phyloP scores from a whole-genome alignment of 2,888 invertebrate genomes.

The Eristalis tenax region DNA sequence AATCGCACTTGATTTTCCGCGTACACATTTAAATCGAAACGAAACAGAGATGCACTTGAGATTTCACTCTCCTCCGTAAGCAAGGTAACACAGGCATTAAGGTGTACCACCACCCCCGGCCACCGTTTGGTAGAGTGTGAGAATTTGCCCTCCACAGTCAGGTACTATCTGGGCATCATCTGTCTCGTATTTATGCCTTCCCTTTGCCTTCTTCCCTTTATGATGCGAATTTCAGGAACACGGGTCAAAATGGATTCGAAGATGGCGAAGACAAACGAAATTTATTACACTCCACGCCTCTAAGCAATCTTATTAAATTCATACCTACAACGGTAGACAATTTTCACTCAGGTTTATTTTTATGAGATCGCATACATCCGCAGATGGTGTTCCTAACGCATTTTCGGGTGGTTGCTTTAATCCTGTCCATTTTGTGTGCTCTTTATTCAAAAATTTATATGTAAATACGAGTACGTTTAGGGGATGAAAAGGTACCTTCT shows the following conservation, averaged over 20 bases:
- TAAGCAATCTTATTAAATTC: conserved; percentile 65
- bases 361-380: conserved; percentile 61
- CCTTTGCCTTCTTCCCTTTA: conserved; percentile 19
- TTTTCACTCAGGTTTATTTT: conserved; percentile 61
- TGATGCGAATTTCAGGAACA: conserved; percentile 16
- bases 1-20: conserved; percentile 55
- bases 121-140: neutral
- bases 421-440: neutral
- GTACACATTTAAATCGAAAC: conserved; percentile 31
- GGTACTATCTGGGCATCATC: conserved; percentile 52
- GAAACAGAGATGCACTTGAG: conserved; percentile 52
- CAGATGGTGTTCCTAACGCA: conserved; percentile 57
- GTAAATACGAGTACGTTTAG: neutral
- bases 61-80: conserved; percentile 3
- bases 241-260: conserved; percentile 39
- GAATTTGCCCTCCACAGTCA: conserved; percentile 25
- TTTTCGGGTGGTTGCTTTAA: neutral
- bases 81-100: neutral
- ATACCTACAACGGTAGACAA: conserved; percentile 51
- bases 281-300: conserved; percentile 56
- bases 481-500: conserved; percentile 9
- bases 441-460: conserved; percentile 30
- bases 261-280: conserved; percentile 52
- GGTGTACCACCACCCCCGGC: neutral
- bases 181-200: conserved; percentile 46